Conservation (phyloP, 2,113 vertebrate genomes). For the Cyrtonyx montezumae region DNA sequence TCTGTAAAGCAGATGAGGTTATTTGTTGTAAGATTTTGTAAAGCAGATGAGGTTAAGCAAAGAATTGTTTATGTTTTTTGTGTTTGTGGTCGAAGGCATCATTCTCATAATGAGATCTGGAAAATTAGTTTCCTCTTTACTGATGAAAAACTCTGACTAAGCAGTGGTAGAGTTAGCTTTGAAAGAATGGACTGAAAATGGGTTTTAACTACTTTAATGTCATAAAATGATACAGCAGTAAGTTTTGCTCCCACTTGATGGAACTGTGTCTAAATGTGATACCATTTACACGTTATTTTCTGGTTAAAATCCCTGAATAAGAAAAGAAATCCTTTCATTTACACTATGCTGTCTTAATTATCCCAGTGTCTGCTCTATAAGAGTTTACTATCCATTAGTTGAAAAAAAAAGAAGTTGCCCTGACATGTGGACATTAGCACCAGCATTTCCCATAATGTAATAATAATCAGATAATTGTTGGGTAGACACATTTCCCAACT, state of each 20-base stretch:
- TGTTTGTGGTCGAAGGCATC: background rate
- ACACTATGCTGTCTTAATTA: background rate
- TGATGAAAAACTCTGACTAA: background rate
- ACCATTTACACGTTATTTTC: background rate
- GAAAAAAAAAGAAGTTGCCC: background rate
- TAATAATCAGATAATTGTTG: background rate
- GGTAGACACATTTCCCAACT: background rate
- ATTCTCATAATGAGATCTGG: background rate
- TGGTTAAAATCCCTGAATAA: background rate
- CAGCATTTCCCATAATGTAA: background rate
- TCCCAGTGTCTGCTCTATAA: background rate
- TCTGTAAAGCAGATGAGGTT: background rate
- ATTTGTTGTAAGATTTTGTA: background rate
- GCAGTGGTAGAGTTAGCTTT: background rate
- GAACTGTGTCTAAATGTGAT: background rate
- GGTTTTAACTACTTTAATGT: background rate
- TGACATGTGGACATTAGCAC: background rate
- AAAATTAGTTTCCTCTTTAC: background rate
- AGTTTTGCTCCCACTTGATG: background rate
- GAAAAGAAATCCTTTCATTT: background rate
- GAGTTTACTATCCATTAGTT: background rate
- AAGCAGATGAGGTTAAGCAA: background rate
- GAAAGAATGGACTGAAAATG: background rate
- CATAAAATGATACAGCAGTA: background rate
- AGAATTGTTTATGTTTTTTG: rapidly evolving